Evolutionary conservation across 2,113 vertebrate genomes (phyloP), one percentile per base, ranked within the genome.

Genomic region (Callopanchax toddi): DNA sequence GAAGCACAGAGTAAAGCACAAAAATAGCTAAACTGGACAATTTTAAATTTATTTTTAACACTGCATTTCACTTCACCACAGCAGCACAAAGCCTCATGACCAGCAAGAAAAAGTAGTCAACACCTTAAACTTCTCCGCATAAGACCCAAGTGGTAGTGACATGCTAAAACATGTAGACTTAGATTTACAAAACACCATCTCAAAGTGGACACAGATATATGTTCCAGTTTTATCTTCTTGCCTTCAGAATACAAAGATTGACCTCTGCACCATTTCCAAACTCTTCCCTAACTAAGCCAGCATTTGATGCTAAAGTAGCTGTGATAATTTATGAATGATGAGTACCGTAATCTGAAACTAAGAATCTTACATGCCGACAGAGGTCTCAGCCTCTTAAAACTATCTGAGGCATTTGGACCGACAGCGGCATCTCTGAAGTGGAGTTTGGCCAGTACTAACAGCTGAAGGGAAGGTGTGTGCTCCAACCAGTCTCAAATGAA

Each of bases 391-490:
- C 67, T 60, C 57, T 75, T 32, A 64, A 68, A 89, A 70, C 45
- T 74, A 86, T 87, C 72, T 60, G 48, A 78, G 72, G 81, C 72
- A 87, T 89, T 64, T 79, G 68, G 63, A 56, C 58, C 2, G 26
- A 83, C 62, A 64, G 66, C 61, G 2, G 52, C 49, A 62, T 78
- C 76, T 78, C 52, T 44, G 54, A 73, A 21, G 53, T 66, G 82
- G 83, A 73, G 78, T 77, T 79, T 43, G 32, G 66, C 67, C 66
- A 66, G 62, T 58, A 68, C 75, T 46, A 78, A 82, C 81, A 87
- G 60, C 64, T 2, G 10, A 78, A 49, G 13, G 21, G 25, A 79
- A 83, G 58, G 67, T 74, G 71, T 81, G 65, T 44, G 36, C 3
- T 74, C 26, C 36, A 59, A 44, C 39, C 40, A 65, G 64, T 21